These are phyloP conservation scores for Chelmon rostratus DNA, from an alignment of 2,797 vertebrate species.

Conservation along the genomic window DNA sequence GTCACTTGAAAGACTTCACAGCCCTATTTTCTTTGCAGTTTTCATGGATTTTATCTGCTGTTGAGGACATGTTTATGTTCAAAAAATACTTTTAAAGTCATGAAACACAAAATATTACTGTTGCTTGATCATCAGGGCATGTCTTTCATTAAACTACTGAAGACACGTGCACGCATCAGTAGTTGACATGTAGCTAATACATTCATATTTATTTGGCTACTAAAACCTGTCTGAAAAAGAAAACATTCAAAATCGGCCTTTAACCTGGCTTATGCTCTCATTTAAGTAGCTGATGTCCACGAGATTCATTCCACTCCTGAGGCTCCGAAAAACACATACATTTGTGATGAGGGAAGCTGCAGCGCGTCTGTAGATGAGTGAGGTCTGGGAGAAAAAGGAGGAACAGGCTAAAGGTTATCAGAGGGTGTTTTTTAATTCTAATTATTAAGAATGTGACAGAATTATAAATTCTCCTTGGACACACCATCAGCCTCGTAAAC, in stretches of 20 bases:
- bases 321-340: slow-evolving; percentile 5
- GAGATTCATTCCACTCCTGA: background rate
- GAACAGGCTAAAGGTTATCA: background rate
- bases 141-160: background rate
- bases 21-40: background rate
- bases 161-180: background rate
- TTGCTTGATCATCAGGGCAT: background rate
- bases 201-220: slow-evolving; percentile 4
- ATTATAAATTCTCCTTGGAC: background rate
- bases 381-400: background rate
- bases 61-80: background rate
- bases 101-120: too few species aligned
- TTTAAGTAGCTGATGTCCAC: background rate
- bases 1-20: background rate
- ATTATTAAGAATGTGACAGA: too few species aligned
- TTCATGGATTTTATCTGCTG: background rate
- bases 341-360: slow-evolving; percentile 2
- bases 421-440: background rate
- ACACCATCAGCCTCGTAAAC: background rate
- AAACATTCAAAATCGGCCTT: background rate
- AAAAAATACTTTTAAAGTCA: background rate
- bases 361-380: background rate
- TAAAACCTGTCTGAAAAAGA: background rate
- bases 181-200: background rate
- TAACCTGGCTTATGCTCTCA: background rate